Evolutionary conservation across 2,113 vertebrate genomes (phyloP), one percentile per base, ranked within the genome.

Genomic region (Tylochromis polylepis): DNA sequence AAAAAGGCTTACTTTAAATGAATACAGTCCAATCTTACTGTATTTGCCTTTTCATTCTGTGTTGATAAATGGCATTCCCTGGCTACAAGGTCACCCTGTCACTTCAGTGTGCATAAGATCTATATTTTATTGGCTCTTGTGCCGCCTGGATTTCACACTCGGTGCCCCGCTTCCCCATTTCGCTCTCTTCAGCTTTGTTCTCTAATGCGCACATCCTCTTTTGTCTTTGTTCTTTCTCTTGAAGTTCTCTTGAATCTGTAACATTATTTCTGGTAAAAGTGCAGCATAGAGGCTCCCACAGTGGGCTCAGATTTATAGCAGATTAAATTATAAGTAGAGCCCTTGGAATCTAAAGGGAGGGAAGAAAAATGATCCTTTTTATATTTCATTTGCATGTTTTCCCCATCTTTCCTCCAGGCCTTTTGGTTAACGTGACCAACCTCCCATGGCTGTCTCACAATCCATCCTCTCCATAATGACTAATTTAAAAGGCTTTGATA

Each of bases 401-500:
- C 81, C 81, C 79, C 83, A 81, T 94, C 86, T 90, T 84, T 91
- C 78, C 89, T 89, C 18, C 60, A 18, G 88, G 88, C 78, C 87
- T 89, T 85, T 93, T 82, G 77, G 88, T 88, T 83, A 90, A 88
- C 75, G 31, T 82, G 92, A 90, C 88, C 91, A 87, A 89, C 88
- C 89, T 91, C 91, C 83, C 86, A 72, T 81, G 57, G 78, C 90
- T 81, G 87, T 90, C 91, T 95, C 46, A 84, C 91, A 90, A 92
- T 93, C 93, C 89, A 62, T 84, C 87, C 79, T 87, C 78, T 87
- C 87, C 79, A 87, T 94, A 93, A 95, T 95, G 91, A 94, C 91
- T 95, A 56, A 94, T 95, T 95, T 91, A 94, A 95, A 95, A 88
- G 89, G 81, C 92, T 94, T 90, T 93, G 92, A 93, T 96, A 91